A percentile compares a stretch with the other conserved stretches of the same genome.
Evolutionary conservation across 2,797 vertebrate genomes (phyloP).

Genomic region (Ispidina lecontei): DNA sequence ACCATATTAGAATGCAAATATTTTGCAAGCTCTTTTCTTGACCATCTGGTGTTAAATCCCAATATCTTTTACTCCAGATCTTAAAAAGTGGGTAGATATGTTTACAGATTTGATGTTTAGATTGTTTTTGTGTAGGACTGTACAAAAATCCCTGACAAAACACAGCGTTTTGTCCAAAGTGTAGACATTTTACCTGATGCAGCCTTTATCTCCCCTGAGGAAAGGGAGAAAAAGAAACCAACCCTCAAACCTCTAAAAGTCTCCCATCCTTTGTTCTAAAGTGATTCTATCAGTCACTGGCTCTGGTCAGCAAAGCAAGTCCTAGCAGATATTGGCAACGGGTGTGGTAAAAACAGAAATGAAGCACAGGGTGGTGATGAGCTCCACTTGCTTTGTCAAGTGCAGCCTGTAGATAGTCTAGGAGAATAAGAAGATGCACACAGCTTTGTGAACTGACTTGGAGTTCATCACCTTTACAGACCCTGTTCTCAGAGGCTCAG

Average conservation of each 20-base stretch:
- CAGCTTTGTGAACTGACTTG: background rate
- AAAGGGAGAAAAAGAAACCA: background rate
- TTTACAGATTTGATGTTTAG: background rate
- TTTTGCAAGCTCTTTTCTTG: background rate
- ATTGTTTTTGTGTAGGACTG: background rate
- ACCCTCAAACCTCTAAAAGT: conserved; percentile 9
- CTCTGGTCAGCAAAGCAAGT: conserved; percentile 49
- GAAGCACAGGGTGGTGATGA: background rate
- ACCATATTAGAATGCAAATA: background rate
- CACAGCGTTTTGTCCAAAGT: background rate
- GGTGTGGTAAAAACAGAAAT: conserved; percentile 9
- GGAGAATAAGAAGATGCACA: background rate
- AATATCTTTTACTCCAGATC: background rate
- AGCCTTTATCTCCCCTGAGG: conserved; percentile 11
- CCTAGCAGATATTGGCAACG: background rate
- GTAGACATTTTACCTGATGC: background rate
- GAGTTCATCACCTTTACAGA: background rate
- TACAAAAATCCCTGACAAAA: background rate
- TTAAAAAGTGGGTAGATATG: background rate
- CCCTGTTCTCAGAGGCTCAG: background rate
- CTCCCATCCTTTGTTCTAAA: conserved; percentile 15
- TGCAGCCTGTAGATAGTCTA: background rate
- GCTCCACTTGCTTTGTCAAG: background rate
- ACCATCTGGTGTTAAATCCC: background rate
- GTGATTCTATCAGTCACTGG: conserved; percentile 6